These are phyloP conservation scores for Lingula anatina DNA, from an alignment of 2,888 invertebrate genomes.

Conservation along the genomic window DNA sequence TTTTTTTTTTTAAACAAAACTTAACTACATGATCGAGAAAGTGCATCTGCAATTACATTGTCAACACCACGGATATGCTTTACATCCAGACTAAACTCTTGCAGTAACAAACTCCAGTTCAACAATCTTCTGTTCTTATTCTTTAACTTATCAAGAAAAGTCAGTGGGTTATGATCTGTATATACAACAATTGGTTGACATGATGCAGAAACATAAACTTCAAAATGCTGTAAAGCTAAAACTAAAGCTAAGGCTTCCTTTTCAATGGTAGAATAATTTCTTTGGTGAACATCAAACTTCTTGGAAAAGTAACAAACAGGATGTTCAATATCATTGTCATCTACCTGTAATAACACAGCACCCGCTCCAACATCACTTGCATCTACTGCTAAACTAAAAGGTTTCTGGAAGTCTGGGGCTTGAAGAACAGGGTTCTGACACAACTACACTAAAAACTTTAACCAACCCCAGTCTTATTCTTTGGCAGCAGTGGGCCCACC, in stretches of 20 bases:
- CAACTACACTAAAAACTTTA: too few relatives aligned
- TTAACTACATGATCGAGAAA: too few relatives aligned
- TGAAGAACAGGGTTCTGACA: slow-evolving; percentile 9
- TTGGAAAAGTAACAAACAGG: slow-evolving; percentile 17
- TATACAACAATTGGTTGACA: slow-evolving; percentile 9
- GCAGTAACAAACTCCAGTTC: slow-evolving; percentile 13
- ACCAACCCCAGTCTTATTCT: background rate
- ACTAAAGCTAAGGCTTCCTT: slow-evolving; percentile 17
- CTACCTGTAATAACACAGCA: slow-evolving; percentile 17
- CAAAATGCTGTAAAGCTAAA: slow-evolving; percentile 14
- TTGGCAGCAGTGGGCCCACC: too few relatives aligned
- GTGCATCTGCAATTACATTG: slow-evolving; percentile 8
- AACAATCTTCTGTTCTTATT: slow-evolving; percentile 11
- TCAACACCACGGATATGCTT: slow-evolving; percentile 9
- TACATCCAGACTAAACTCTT: slow-evolving; percentile 12
- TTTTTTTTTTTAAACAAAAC: too few relatives aligned
- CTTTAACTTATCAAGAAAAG: slow-evolving; percentile 14
- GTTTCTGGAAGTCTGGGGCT: too few relatives aligned
- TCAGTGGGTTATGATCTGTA: slow-evolving; percentile 18
- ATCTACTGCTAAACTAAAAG: slow-evolving; percentile 19
- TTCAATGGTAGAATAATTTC: slow-evolving; percentile 16
- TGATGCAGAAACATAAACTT: slow-evolving; percentile 9
- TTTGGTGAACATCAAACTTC: slow-evolving; percentile 15
- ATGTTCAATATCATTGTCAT: slow-evolving; percentile 12
- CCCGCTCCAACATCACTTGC: slow-evolving; percentile 21